Evolutionary conservation across 2,113 vertebrate genomes (phyloP).

Genomic region (Chaetodon auriga): DNA sequence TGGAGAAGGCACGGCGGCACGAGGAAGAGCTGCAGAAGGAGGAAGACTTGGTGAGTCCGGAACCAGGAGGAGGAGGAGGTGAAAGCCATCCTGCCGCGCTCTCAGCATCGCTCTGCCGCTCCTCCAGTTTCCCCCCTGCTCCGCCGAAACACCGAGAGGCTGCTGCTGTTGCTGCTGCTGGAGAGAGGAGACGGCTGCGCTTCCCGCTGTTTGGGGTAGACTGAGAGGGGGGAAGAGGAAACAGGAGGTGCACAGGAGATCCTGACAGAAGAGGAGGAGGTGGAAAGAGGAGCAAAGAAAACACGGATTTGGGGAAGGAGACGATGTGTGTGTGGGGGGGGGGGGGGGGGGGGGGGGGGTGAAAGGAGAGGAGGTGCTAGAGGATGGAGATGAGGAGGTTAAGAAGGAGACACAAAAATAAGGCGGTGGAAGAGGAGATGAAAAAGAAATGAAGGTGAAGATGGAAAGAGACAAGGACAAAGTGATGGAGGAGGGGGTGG

Average conservation of each 20-base stretch:
- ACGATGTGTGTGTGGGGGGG: neutral
- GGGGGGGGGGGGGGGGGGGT: neutral
- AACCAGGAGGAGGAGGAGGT: conserved; percentile 78
- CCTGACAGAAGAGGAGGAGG: neutral
- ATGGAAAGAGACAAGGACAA: too few species aligned
- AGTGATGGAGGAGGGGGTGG: neutral
- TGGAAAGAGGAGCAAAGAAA: neutral
- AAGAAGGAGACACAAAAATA: neutral
- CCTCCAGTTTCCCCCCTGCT: conserved; percentile 33
- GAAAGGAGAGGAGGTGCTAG: conserved; percentile 2
- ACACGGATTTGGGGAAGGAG: neutral
- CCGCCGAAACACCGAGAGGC: conserved; percentile 30
- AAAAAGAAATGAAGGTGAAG: neutral
- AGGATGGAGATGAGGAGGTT: neutral
- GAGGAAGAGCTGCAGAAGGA: conserved; percentile 75
- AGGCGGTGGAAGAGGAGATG: neutral
- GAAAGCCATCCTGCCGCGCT: conserved; percentile 83
- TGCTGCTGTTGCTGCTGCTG: conserved; percentile 14
- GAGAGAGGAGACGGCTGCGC: neutral
- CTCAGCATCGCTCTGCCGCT: conserved; percentile 78
- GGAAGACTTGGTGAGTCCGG: conserved; percentile 60
- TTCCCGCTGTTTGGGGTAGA: conserved; percentile 29
- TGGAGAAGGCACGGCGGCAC: conserved; percentile 75
- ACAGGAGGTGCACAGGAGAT: neutral
- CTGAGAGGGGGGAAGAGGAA: neutral